phyloP scores from a whole-genome alignment of 1,140 invertebrate genomes.

The Brachionus calyciflorus region DNA sequence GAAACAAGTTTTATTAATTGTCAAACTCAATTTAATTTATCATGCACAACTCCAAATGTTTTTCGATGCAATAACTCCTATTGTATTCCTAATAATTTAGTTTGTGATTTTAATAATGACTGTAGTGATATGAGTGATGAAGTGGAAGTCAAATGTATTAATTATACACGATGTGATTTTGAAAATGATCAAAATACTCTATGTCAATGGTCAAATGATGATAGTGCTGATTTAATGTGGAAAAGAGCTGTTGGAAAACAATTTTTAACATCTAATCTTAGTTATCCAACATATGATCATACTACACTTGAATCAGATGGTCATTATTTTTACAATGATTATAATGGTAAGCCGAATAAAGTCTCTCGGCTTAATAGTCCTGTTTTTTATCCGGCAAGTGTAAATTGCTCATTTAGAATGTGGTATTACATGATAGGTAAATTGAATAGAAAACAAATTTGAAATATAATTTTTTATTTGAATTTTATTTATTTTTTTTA shows the following conservation, averaged over 20 bases:
- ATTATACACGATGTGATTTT: slow-evolving; percentile 36
- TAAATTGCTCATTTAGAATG: slow-evolving; percentile 18
- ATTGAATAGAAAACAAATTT: background rate
- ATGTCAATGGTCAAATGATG: slow-evolving; percentile 31
- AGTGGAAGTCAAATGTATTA: background rate
- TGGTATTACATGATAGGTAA: slow-evolving; percentile 38
- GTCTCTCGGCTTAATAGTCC: slow-evolving; percentile 16
- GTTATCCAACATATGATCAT: slow-evolving; percentile 32
- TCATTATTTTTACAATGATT: background rate
- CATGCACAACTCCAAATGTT: background rate
- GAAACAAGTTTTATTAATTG: slow-evolving; percentile 37
- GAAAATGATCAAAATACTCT: slow-evolving; percentile 8
- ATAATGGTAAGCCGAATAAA: background rate
- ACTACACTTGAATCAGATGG: background rate
- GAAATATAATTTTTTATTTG: background rate
- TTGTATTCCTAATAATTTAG: slow-evolving; percentile 9
- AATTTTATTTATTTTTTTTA: background rate
- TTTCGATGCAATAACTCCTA: slow-evolving; percentile 20
- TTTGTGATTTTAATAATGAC: slow-evolving; percentile 34
- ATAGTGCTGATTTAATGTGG: slow-evolving; percentile 32
- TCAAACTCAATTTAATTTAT: slow-evolving; percentile 16
- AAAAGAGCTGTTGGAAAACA: background rate
- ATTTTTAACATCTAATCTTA: background rate
- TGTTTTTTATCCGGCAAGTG: background rate
- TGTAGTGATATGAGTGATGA: slow-evolving; percentile 46